Conservation (phyloP, 1,140 invertebrate genomes). For the Pemphigus obesinymphae region DNA sequence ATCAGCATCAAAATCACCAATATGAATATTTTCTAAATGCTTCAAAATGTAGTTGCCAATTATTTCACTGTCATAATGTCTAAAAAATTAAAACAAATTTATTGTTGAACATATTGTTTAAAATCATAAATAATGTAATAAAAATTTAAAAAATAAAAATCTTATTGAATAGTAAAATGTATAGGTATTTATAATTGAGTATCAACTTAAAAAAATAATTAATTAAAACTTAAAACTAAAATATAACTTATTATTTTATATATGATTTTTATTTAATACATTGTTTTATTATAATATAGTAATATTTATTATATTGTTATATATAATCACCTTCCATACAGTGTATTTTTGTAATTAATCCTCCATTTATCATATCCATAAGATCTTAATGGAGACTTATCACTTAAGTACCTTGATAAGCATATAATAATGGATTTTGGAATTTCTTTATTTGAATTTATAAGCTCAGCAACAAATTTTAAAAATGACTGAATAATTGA, state of each 20-base stretch:
- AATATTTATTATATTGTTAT: no score
- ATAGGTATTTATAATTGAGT: no score
- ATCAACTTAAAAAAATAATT: no score
- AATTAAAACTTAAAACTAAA: no score
- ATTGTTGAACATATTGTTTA: not conserved
- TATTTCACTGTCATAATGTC: not conserved
- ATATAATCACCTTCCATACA: conserved; percentile 38
- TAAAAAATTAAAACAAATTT: not conserved
- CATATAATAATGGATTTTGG: conserved; percentile 12
- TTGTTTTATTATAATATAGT: no score
- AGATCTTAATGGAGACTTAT: conserved; percentile 6
- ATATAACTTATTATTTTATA: not conserved
- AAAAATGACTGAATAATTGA: conserved; percentile 15
- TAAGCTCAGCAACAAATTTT: not conserved
- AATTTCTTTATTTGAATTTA: conserved; percentile 18
- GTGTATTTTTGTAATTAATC: conserved; percentile 20
- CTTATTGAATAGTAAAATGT: not conserved
- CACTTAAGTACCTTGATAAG: conserved; percentile 14
- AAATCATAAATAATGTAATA: not conserved
- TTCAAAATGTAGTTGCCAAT: not conserved
- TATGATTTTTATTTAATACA: no score
- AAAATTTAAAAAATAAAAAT: not conserved
- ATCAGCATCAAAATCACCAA: not conserved
- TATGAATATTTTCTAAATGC: conserved; percentile 5
- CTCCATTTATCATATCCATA: conserved; percentile 18